Evolutionary conservation across 1,140 invertebrate genomes (phyloP).

Genomic region (Zaprionus kolodkinae): DNA sequence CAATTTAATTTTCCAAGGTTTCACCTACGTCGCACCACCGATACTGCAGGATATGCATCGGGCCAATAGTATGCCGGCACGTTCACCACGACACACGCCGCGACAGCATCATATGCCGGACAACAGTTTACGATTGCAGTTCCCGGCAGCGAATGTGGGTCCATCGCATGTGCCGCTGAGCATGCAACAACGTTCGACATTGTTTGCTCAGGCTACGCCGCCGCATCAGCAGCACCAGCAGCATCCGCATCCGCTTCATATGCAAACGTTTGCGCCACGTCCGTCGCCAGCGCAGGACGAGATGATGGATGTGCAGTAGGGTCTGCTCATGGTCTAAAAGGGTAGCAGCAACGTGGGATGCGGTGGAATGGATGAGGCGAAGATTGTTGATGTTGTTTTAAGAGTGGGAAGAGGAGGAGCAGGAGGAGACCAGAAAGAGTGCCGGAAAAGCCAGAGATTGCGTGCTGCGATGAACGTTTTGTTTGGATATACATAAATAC

Average conservation of each 20-base stretch:
- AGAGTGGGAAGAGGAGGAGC: constrained; percentile 11
- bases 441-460: neutral
- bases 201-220: constrained; percentile 59
- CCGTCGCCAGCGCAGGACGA: constrained; percentile 84
- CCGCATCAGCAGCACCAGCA: constrained; percentile 66
- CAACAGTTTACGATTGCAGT: constrained; percentile 78
- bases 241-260: constrained; percentile 74
- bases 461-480: constrained; percentile 54
- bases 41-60: constrained; percentile 96
- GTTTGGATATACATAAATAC: constrained; percentile 72
- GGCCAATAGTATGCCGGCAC: constrained; percentile 88
- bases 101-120: constrained; percentile 71
- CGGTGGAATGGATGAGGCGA: constrained; percentile 5
- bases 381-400: constrained; percentile 69
- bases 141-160: constrained; percentile 64
- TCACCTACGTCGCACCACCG: constrained; percentile 99
- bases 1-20: constrained; percentile 98
- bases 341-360: constrained; percentile 48
- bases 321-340: constrained; percentile 77
- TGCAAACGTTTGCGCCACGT: constrained; percentile 79
- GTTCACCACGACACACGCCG: constrained; percentile 88
- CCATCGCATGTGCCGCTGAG: constrained; percentile 48
- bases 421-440: too few relatives aligned
- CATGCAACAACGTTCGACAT: constrained; percentile 59
- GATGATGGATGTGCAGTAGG: constrained; percentile 84